These are phyloP conservation scores for Microcebus griseorufus DNA, from an alignment of 2,113 vertebrate genomes.

Conservation along the genomic window DNA sequence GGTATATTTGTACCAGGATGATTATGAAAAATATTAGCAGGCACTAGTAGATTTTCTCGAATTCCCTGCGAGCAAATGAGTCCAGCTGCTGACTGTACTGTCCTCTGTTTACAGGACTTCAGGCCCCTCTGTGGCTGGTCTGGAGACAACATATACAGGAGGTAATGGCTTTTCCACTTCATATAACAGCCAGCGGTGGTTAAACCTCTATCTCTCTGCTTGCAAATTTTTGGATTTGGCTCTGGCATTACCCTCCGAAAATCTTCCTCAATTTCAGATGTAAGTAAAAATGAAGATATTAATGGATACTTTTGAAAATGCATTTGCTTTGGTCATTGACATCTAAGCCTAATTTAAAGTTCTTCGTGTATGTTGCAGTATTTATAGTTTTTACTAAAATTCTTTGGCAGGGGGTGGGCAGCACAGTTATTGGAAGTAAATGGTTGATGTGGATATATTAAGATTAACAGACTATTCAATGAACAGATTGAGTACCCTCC, in stretches of 20 bases:
- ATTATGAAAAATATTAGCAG: not conserved
- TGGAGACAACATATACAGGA: conserved; percentile 97
- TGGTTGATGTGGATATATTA: not conserved
- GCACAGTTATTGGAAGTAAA: not conserved
- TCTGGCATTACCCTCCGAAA: conserved; percentile 96
- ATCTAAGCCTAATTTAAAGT: conserved; percentile 6
- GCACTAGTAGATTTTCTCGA: not conserved
- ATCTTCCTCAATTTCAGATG: conserved; percentile 99
- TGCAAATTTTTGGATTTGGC: conserved; percentile 99
- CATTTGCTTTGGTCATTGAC: conserved; percentile 30
- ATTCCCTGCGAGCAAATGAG: conserved; percentile 23
- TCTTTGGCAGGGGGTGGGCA: not conserved
- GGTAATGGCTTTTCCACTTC: conserved; percentile 99
- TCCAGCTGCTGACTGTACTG: not conserved
- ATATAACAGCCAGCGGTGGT: conserved; percentile 98
- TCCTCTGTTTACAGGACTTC: conserved; percentile 88
- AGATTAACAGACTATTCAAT: not conserved
- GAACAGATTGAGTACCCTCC: not conserved
- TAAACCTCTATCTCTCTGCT: conserved; percentile 98
- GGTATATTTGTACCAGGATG: not conserved
- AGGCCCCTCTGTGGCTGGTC: conserved; percentile 94
- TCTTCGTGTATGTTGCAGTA: not conserved
- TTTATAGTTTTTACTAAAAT: conserved; percentile 9
- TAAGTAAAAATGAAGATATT: conserved; percentile 84
- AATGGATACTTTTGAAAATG: not conserved